Evolutionary conservation across 2,113 vertebrate species (phyloP).

Genomic region (Erythrolamprus reginae): DNA sequence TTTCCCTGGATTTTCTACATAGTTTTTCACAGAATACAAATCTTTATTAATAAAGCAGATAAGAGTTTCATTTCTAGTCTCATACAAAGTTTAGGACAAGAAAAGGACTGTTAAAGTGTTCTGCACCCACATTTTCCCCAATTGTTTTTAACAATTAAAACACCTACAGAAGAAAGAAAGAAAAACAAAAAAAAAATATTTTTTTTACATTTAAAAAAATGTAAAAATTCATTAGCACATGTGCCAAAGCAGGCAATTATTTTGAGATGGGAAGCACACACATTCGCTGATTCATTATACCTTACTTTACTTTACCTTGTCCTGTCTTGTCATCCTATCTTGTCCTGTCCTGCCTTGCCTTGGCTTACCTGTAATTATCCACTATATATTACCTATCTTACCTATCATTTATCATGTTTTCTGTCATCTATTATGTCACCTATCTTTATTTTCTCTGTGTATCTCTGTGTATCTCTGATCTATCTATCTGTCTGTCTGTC

Average conservation of each 20-base stretch:
- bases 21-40: background rate
- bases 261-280: background rate
- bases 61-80: background rate
- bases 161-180: too few species aligned
- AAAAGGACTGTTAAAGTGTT: background rate
- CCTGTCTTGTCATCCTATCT: background rate
- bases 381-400: background rate
- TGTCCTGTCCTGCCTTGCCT: background rate
- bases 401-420: background rate
- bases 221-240: background rate
- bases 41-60: background rate
- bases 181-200: too few species aligned
- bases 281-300: background rate
- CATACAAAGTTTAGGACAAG: background rate
- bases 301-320: background rate
- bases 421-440: background rate
- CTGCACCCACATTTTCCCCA: background rate
- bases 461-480: background rate
- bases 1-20: background rate
- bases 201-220: too few species aligned
- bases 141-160: background rate
- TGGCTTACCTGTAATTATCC: background rate
- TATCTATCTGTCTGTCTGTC: background rate
- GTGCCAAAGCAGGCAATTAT: background rate
- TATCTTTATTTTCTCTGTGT: background rate